Percentiles rank a stretch among this genome's conserved stretches.
Conservation (phyloP, 1,140 invertebrate species). For the Mercenaria mercenaria region DNA sequence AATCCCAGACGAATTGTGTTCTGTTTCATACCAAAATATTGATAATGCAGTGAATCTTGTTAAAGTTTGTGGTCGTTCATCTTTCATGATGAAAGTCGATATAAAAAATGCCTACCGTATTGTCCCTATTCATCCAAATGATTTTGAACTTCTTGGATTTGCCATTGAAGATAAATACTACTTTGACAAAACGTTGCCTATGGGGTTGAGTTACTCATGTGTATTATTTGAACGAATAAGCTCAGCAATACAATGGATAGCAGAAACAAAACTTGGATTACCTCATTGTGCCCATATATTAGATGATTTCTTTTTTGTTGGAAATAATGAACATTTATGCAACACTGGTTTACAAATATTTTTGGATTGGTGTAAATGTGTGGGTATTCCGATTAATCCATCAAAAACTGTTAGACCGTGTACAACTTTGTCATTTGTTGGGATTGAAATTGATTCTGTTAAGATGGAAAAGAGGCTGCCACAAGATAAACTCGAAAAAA, state of each 20-base stretch:
- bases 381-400: constrained; percentile 37
- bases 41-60: constrained; percentile 59
- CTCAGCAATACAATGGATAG: constrained; percentile 56
- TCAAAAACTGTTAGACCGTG: neutral
- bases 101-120: constrained; percentile 62
- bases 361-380: neutral
- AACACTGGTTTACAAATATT: neutral
- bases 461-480: constrained; percentile 22
- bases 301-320: constrained; percentile 62
- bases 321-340: neutral
- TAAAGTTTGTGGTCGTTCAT: neutral
- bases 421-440: constrained; percentile 31
- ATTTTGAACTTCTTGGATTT: constrained; percentile 59
- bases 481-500: constrained; percentile 36
- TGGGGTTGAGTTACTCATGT: constrained; percentile 59
- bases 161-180: constrained; percentile 43
- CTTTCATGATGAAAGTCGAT: constrained; percentile 54
- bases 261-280: neutral
- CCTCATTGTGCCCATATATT: constrained; percentile 31
- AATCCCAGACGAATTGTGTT: constrained; percentile 21
- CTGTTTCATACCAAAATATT: constrained; percentile 49
- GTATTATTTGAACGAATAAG: constrained; percentile 64
- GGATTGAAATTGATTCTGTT: constrained; percentile 28
- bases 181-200: constrained; percentile 59
- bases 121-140: constrained; percentile 56